phyloP scores from a whole-genome alignment of 2,888 invertebrate genomes.

The Sinelater perroti region DNA sequence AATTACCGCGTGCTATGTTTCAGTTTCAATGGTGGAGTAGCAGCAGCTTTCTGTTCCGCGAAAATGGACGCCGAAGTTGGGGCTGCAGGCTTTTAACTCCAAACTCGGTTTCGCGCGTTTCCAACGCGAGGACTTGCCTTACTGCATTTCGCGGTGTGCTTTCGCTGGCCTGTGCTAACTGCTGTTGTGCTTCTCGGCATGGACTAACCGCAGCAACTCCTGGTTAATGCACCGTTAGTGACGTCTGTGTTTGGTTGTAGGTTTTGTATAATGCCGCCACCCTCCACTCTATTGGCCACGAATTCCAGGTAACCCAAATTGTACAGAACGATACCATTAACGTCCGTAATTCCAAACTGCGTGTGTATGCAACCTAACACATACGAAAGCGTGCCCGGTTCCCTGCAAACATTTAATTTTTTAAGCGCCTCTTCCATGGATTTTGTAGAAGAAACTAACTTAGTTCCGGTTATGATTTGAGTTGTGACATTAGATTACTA shows the following conservation, averaged over 20 bases:
- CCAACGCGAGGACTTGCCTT: too few species aligned
- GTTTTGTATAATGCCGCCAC: conserved; percentile 59
- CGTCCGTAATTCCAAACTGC: conserved; percentile 2
- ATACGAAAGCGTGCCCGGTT: conserved; percentile 9
- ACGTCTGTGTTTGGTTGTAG: conserved; percentile 55
- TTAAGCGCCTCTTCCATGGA: background rate
- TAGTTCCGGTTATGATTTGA: conserved; percentile 15
- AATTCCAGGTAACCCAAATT: conserved; percentile 50
- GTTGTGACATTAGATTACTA: conserved; percentile 46
- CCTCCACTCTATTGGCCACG: conserved; percentile 47
- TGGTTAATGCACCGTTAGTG: conserved; percentile 31
- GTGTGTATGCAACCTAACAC: conserved; percentile 16
- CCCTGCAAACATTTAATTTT: conserved; percentile 8
- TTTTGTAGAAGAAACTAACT: conserved; percentile 20
- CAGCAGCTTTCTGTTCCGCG: too few species aligned
- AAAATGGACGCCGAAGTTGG: too few species aligned
- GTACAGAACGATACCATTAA: too few species aligned
- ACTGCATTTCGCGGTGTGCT: background rate
- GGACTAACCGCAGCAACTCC: conserved; percentile 7
- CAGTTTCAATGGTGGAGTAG: too few species aligned
- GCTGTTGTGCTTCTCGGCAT: conserved; percentile 5
- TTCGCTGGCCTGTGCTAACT: conserved; percentile 6
- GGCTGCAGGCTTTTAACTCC: too few species aligned
- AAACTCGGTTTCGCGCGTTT: too few species aligned
- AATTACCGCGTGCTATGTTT: too few species aligned